These are phyloP conservation scores for Schizothorax lantsangensis DNA, from an alignment of 2,797 vertebrate species.

Conservation along the genomic window DNA sequence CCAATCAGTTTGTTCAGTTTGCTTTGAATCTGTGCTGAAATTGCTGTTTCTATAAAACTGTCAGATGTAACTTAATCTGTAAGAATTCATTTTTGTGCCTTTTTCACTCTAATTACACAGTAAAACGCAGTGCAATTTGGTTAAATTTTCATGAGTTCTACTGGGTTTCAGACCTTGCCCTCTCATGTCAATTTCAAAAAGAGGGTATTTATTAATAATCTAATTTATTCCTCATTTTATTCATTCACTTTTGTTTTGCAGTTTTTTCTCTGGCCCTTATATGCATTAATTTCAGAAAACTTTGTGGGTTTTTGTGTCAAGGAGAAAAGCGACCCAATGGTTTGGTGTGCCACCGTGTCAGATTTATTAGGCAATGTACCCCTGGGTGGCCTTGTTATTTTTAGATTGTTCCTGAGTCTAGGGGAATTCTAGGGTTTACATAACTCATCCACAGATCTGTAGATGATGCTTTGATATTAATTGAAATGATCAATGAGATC, in stretches of 20 bases:
- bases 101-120: neutral
- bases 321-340: neutral
- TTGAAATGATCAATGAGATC: neutral
- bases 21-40: neutral
- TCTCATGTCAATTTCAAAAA: neutral
- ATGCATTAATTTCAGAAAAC: neutral
- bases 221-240: neutral
- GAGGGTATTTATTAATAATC: neutral
- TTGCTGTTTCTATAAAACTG: neutral
- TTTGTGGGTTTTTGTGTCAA: neutral
- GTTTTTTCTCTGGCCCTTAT: neutral
- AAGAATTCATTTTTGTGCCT: neutral
- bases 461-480: neutral
- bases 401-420: constrained; percentile 37
- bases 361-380: constrained; percentile 23
- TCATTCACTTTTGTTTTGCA: neutral
- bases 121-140: neutral
- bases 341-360: neutral
- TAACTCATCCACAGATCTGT: neutral
- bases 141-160: neutral
- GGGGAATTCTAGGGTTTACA: constrained; percentile 30
- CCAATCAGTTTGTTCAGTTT: neutral
- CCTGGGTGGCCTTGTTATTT: constrained; percentile 52
- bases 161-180: neutral
- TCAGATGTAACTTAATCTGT: neutral